A percentile compares a stretch with the other conserved stretches of the same genome.
These are phyloP conservation scores for Elegia similella DNA, from an alignment of 2,888 invertebrate genomes.

Conservation along the genomic window DNA sequence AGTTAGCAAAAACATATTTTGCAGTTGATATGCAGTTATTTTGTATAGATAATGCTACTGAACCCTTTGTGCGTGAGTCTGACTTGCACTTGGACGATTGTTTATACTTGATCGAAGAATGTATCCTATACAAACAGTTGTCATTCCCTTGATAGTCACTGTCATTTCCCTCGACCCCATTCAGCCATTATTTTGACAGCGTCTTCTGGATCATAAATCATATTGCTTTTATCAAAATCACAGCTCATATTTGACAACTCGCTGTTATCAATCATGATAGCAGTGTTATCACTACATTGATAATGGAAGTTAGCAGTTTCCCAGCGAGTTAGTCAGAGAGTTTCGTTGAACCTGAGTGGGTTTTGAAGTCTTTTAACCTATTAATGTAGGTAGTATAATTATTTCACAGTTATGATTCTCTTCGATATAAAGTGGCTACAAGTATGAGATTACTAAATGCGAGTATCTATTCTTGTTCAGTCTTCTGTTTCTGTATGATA, in stretches of 20 bases:
- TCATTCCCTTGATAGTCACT: constrained; percentile 18
- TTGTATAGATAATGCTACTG: too few species aligned
- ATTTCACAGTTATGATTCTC: too few species aligned
- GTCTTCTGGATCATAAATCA: constrained; percentile 27
- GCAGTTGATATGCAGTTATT: too few species aligned
- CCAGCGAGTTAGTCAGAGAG: not conserved
- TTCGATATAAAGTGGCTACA: too few species aligned
- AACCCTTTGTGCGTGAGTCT: too few species aligned
- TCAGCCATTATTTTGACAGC: constrained; percentile 23
- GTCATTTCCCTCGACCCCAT: constrained; percentile 15
- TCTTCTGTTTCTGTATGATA: too few species aligned
- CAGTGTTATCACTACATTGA: constrained; percentile 23
- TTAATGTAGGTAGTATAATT: not conserved
- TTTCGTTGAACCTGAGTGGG: not conserved
- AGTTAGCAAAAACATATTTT: too few species aligned
- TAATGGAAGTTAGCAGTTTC: constrained; percentile 9
- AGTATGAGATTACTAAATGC: too few species aligned
- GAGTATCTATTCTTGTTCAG: too few species aligned
- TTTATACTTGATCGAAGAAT: too few species aligned
- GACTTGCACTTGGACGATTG: too few species aligned
- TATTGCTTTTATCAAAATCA: constrained; percentile 31
- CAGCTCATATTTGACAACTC: constrained; percentile 23
- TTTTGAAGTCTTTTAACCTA: not conserved
- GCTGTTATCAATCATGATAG: constrained; percentile 27
- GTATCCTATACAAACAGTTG: constrained; percentile 19